Conservation (phyloP, 2,888 invertebrate species). For the Eupithecia exiguata region DNA sequence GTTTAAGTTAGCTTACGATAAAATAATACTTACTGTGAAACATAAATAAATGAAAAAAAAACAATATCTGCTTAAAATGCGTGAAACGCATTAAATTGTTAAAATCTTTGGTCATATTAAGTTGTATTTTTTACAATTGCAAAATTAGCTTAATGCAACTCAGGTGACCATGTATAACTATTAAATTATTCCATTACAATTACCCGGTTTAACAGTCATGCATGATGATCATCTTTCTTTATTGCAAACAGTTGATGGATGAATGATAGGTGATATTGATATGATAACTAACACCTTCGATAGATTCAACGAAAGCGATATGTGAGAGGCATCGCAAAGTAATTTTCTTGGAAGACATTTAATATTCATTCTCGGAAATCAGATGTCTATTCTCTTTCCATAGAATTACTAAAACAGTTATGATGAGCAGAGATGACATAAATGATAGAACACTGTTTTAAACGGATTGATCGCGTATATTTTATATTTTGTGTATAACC, state of each 20-base stretch:
- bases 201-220: background rate
- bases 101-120: background rate
- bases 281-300: slow-evolving; percentile 12
- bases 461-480: too few species aligned
- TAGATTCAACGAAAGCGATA: slow-evolving; percentile 19
- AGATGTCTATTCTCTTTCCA: slow-evolving; percentile 1
- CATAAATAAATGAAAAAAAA: too few species aligned
- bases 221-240: background rate
- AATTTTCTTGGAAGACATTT: slow-evolving; percentile 27
- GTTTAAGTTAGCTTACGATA: too few species aligned
- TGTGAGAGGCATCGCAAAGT: slow-evolving; percentile 22
- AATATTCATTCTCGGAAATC: slow-evolving; percentile 25
- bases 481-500: too few species aligned
- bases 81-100: background rate
- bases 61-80: background rate
- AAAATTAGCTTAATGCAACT: background rate
- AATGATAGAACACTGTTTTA: too few species aligned
- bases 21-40: too few species aligned
- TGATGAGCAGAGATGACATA: background rate
- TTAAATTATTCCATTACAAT: background rate
- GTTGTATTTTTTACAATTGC: background rate
- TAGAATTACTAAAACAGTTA: background rate
- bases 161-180: background rate
- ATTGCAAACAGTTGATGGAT: background rate
- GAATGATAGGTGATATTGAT: slow-evolving; percentile 10